Evolutionary conservation across 2,888 invertebrate species (phyloP).

Genomic region (Corythucha ciliata): DNA sequence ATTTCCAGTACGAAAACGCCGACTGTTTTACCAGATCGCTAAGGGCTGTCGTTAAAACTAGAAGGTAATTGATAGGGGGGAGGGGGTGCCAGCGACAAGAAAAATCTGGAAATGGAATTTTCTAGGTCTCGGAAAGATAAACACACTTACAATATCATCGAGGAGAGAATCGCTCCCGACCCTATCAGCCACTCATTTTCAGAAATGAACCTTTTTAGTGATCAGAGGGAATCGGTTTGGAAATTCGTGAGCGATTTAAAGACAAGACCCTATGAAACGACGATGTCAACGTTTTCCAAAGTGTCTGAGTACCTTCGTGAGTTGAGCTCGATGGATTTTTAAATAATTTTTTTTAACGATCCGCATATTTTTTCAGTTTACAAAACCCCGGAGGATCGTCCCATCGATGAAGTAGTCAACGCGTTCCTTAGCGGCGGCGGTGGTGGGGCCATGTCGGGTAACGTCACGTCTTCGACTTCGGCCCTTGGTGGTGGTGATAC

Average conservation of each 20-base stretch:
- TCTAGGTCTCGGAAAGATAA: conserved; percentile 60
- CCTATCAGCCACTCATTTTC: conserved; percentile 75
- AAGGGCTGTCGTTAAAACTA: conserved; percentile 54
- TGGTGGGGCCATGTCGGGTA: too few relatives aligned
- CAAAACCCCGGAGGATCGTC: conserved; percentile 33
- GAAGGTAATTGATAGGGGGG: conserved; percentile 28
- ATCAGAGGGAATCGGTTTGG: conserved; percentile 60
- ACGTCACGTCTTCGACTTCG: conserved; percentile 4
- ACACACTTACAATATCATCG: conserved; percentile 60
- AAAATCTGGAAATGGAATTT: conserved; percentile 21
- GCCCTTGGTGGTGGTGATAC: not conserved
- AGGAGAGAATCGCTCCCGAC: conserved; percentile 52
- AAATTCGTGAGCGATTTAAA: conserved; percentile 50
- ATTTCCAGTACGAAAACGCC: conserved; percentile 80
- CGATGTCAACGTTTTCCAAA: conserved; percentile 77
- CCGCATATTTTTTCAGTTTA: conserved; percentile 32
- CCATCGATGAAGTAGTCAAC: conserved; percentile 34
- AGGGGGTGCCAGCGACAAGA: conserved; percentile 4
- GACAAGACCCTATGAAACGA: conserved; percentile 69
- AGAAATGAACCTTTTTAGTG: conserved; percentile 71
- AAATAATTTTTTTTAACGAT: conserved; percentile 30
- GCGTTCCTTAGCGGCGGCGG: conserved; percentile 28
- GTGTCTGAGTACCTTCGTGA: conserved; percentile 66
- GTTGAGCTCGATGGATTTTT: conserved; percentile 32
- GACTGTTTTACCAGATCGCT: conserved; percentile 59